A percentile compares a stretch with the other conserved stretches of the same genome.
Evolutionary conservation across 2,888 invertebrate genomes (phyloP).

Genomic region (Ichneumoninae sp.): DNA sequence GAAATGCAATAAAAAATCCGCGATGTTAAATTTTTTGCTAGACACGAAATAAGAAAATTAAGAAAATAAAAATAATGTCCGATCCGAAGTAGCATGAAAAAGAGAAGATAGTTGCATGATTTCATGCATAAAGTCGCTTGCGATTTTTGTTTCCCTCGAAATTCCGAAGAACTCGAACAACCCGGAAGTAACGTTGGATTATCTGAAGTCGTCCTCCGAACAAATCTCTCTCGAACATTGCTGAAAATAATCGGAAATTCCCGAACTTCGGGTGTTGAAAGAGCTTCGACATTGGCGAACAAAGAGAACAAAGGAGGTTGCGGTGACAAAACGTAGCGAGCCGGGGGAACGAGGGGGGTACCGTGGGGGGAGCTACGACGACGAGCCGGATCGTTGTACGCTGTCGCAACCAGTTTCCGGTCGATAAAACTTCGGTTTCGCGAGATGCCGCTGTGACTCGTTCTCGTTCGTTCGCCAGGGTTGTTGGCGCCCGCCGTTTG

Average conservation of each 20-base stretch:
- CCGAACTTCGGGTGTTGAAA: not conserved
- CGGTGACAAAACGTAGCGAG: not conserved
- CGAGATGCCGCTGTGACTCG: slow-evolving; percentile 65
- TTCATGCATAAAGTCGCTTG: not conserved
- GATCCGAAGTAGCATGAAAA: not conserved
- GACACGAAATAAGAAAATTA: not conserved
- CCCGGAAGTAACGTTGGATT: not conserved
- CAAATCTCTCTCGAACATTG: not conserved
- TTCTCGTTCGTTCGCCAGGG: slow-evolving; percentile 55
- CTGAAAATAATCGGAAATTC: not conserved
- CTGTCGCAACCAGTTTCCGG: slow-evolving; percentile 70
- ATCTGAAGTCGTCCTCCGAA: not conserved
- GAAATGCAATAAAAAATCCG: too few species aligned
- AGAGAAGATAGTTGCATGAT: not conserved
- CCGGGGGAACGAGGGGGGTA: not conserved
- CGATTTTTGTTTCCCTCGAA: not conserved
- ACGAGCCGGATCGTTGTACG: slow-evolving; percentile 38
- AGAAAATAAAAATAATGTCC: not conserved
- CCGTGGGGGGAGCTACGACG: slow-evolving; percentile 67
- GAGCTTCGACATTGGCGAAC: not conserved
- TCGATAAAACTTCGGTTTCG: slow-evolving; percentile 69
- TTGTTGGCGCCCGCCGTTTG: slow-evolving; percentile 68
- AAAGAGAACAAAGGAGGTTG: slow-evolving; percentile 5
- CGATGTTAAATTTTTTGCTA: not conserved
- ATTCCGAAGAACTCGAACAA: not conserved